phyloP scores from a whole-genome alignment of 2,113 vertebrate species.

The Scomber colias region DNA sequence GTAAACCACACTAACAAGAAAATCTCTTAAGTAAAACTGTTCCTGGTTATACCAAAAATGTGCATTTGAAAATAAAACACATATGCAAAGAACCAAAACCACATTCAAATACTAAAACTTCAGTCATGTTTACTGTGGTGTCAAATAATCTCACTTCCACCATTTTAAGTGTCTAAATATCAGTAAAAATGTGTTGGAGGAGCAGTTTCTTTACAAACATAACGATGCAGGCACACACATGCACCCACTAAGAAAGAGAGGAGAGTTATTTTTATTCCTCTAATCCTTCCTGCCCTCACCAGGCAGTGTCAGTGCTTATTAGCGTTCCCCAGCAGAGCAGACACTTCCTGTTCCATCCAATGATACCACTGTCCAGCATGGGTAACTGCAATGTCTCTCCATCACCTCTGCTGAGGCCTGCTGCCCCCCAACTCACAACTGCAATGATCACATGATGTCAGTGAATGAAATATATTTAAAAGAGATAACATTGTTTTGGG shows the following conservation, averaged over 20 bases:
- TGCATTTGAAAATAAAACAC: too few relatives aligned
- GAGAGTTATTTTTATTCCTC: conserved; percentile 74
- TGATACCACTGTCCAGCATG: conserved; percentile 18
- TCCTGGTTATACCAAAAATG: too few relatives aligned
- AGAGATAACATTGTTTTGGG: background rate
- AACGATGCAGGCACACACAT: background rate
- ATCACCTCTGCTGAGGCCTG: background rate
- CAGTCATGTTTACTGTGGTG: background rate
- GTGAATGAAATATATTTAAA: background rate
- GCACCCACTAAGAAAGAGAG: conserved; percentile 46
- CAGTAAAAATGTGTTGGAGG: background rate
- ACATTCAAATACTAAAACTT: background rate
- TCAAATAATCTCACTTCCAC: background rate
- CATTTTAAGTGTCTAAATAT: background rate
- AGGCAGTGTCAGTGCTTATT: conserved; percentile 71
- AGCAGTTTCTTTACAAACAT: conserved; percentile 10
- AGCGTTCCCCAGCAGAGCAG: conserved; percentile 58
- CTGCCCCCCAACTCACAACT: background rate
- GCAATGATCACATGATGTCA: background rate
- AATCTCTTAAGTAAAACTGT: too few relatives aligned
- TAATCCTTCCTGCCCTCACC: conserved; percentile 78
- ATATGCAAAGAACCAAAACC: too few relatives aligned
- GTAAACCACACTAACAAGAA: too few relatives aligned
- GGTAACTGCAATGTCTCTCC: conserved; percentile 24
- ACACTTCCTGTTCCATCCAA: conserved; percentile 64